Base-by-base conservation (phyloP, 2,888 invertebrate genomes). In the Rhimphoctona megacephalus region DNA sequence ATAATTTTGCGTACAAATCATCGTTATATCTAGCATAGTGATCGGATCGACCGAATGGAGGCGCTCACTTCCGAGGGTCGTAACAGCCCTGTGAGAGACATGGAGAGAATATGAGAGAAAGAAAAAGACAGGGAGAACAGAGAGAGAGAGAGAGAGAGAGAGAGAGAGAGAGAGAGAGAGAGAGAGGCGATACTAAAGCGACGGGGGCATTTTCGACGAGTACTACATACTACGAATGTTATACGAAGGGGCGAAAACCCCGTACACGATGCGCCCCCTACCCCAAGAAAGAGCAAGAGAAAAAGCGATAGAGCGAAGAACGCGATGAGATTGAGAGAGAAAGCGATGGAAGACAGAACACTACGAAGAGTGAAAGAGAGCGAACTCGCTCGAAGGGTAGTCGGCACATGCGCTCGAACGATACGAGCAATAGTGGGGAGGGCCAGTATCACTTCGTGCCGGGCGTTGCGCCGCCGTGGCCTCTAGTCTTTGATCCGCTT, bases 401-500 rank as follows among this genome's bases (percentile, higher is more conserved):
- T 81, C 66, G 30, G 88, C 92, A 91, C 92, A 89, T 83, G 91
- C 91, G 91, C 88, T 76, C 83, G 79, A 77, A 43, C 14, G 17
- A 64, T 67, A 57, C 84, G 36, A 33, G 64, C 33, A 66, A n/a
- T 49, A 33, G 86, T 87, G 90, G 92, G 92, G 92, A 89, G 87
- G 76, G 83, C 86, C 92, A 91, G 93, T 94, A 92, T 92, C 92
- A 93, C 92, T 93, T 90, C 81, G 93, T 92, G 92, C 92, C 93
- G 93, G 93, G 93, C 93, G 92, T 92, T 92, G 92, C 92, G 92
- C 90, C 92, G 92, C 91, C 89, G 86, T 85, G 76, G 90, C 89
- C 90, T 91, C 91, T 92, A 93, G 93, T 93, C 92, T 92, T 90
- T 91, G 90, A 92, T 90, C 90, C 91, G 92, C 91, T 90, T 89